These are phyloP conservation scores for Oryctes rhinoceros DNA, from an alignment of 1,140 invertebrate species.

Conservation along the genomic window DNA sequence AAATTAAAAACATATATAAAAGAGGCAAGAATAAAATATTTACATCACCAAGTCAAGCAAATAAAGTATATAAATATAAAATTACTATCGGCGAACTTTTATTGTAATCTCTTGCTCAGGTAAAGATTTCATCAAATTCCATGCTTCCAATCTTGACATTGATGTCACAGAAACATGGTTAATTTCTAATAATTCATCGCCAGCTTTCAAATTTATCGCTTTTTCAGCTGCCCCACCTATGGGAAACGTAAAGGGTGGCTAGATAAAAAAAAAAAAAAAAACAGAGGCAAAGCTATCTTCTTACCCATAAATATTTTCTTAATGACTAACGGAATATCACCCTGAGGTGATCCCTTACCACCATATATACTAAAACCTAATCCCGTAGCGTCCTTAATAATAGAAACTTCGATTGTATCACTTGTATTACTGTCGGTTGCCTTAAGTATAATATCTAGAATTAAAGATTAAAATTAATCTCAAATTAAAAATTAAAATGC, in stretches of 20 bases:
- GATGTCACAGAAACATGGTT: constrained; percentile 81
- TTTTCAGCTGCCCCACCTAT: constrained; percentile 91
- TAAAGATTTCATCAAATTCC: constrained; percentile 90
- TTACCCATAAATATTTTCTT: constrained; percentile 93
- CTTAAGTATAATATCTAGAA: neutral
- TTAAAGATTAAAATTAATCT: no score
- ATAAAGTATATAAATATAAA: neutral
- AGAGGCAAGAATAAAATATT: constrained; percentile 30
- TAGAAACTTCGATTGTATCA: constrained; percentile 63
- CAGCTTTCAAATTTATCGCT: constrained; percentile 81
- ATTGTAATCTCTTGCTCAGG: constrained; percentile 77
- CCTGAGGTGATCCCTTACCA: constrained; percentile 86
- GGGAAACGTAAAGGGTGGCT: constrained; percentile 45
- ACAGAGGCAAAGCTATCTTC: constrained; percentile 44
- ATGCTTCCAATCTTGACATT: constrained; percentile 91
- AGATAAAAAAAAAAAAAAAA: neutral
- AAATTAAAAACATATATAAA: constrained; percentile 16
- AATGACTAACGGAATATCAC: constrained; percentile 84
- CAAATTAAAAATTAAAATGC: no score
- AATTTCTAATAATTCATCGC: constrained; percentile 86
- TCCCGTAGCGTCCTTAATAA: constrained; percentile 87
- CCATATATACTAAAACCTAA: constrained; percentile 93
- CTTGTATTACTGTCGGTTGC: constrained; percentile 15
- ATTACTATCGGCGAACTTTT: constrained; percentile 53
- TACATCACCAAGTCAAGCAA: neutral